A percentile compares a stretch with the other conserved stretches of the same genome.
Conservation (phyloP, 2,113 vertebrate genomes). For the Hippolais icterina region DNA sequence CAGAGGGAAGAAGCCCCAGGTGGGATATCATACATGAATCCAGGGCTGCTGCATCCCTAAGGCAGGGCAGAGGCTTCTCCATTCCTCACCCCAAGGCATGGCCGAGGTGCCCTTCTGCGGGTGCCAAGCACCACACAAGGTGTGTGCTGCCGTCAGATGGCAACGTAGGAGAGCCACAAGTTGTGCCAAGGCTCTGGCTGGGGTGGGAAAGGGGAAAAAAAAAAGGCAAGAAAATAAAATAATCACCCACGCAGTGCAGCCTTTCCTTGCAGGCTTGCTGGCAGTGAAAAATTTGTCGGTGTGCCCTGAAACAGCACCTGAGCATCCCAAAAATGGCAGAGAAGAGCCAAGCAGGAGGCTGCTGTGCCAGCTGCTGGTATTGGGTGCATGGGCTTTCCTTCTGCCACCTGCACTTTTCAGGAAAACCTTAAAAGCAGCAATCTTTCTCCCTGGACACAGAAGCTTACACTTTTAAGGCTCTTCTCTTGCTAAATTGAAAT, state of each 20-base stretch:
- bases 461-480: background rate
- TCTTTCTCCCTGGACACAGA: background rate
- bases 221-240: background rate
- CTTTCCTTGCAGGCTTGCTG: background rate
- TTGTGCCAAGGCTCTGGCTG: constrained; percentile 14
- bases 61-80: background rate
- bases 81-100: fast-evolving
- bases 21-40: background rate
- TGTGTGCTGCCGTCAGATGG: background rate
- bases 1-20: background rate
- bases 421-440: background rate
- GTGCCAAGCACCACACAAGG: background rate
- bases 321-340: background rate
- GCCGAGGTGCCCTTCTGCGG: fast-evolving
- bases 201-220: background rate
- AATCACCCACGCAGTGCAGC: background rate
- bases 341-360: background rate
- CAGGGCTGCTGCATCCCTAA: background rate
- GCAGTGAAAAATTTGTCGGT: background rate
- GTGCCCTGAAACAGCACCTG: background rate
- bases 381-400: fast-evolving
- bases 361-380: background rate
- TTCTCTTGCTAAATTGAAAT: background rate
- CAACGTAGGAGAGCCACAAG: constrained; percentile 9
- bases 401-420: background rate